A percentile compares a stretch with the other conserved stretches of the same genome.
Conservation (phyloP, 1,140 invertebrate genomes). For the Drosophila serrata region DNA sequence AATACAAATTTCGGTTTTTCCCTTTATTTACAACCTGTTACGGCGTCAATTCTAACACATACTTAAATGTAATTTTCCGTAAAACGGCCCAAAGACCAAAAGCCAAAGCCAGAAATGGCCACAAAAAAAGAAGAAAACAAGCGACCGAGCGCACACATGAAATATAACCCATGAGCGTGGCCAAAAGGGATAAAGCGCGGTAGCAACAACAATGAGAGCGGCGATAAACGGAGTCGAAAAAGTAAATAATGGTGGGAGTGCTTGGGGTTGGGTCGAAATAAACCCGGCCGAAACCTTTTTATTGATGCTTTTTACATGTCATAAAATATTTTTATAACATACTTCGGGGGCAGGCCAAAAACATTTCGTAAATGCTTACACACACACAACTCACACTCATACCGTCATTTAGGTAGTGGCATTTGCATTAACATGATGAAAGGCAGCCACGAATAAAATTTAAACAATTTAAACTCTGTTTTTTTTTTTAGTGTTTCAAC, state of each 20-base stretch:
- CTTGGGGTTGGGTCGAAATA: constrained; percentile 25
- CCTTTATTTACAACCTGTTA: constrained; percentile 81
- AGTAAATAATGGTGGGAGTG: constrained; percentile 34
- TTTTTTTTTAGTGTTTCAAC: constrained; percentile 28
- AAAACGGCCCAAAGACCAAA: constrained; percentile 62
- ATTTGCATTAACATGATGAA: constrained; percentile 72
- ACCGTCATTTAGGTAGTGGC: constrained; percentile 40
- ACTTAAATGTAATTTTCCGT: constrained; percentile 82
- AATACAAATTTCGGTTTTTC: constrained; percentile 45
- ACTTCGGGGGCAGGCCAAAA: constrained; percentile 51
- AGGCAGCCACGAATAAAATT: constrained; percentile 63
- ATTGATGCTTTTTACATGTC: constrained; percentile 82
- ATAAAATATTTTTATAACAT: constrained; percentile 84
- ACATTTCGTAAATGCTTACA: constrained; percentile 61
- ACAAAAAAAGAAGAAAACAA: constrained; percentile 21
- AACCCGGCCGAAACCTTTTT: constrained; percentile 68
- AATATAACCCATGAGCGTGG: constrained; percentile 58
- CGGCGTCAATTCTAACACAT: constrained; percentile 79
- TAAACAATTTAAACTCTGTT: constrained; percentile 68
- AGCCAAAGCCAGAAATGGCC: constrained; percentile 49
- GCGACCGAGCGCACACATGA: constrained; percentile 34
- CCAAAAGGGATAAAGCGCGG: constrained; percentile 75
- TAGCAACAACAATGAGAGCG: constrained; percentile 36
- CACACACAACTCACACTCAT: constrained; percentile 19
- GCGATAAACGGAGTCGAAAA: constrained; percentile 61